Base-by-base conservation (phyloP, 1,140 invertebrate genomes). In the Medauroidea extradentata region DNA sequence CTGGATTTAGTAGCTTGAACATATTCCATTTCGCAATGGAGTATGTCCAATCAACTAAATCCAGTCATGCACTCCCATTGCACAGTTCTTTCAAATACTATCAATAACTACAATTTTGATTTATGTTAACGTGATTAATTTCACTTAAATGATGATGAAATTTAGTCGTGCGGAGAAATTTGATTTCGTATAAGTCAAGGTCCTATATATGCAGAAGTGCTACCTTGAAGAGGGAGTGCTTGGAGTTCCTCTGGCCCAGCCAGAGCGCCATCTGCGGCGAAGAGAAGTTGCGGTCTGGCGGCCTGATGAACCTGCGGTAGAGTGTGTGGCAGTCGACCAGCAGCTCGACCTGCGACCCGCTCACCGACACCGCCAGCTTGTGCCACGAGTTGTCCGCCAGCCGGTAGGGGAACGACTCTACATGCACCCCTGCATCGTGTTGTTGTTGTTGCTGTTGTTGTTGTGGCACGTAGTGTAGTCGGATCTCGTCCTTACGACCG, bases 191-290 rank as follows among this genome's bases (percentile, higher is more conserved):
- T n/a, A n/a, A n/a, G n/a, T n/a, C n/a, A n/a, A n/a, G n/a, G n/a
- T n/a, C n/a, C n/a, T n/a, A n/a, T n/a, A n/a, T n/a, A n/a, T n/a
- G n/a, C n/a, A n/a, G n/a, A 43, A 73, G 4, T 41, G 34, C 78
- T 74, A 94, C 93, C 87, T 93, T 93, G 77, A 93, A 94, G 66
- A 89, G 79, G 73, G 88, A 93, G 79, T 92, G 88, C 69, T 85
- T 87, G 70, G 81, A 81, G 75, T 90, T 91, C 69, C 91, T 84
- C 76, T 94, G 92, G 56, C 92, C 93, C 44, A 95, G 75, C 89
- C 89, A 94, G 50, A 95, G 81, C 55, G 88, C 80, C 27, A 90
- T 80, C 71, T 85, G 82, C 19, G 85, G 83, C 64, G 82, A 74
- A 42, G 82, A 83, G 72, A 90, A 88, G 72, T 88, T 88, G 41